Evolutionary conservation across 2,888 invertebrate species (phyloP), one percentile per base, ranked within the genome.

Genomic region (Cephus sareptanus): DNA sequence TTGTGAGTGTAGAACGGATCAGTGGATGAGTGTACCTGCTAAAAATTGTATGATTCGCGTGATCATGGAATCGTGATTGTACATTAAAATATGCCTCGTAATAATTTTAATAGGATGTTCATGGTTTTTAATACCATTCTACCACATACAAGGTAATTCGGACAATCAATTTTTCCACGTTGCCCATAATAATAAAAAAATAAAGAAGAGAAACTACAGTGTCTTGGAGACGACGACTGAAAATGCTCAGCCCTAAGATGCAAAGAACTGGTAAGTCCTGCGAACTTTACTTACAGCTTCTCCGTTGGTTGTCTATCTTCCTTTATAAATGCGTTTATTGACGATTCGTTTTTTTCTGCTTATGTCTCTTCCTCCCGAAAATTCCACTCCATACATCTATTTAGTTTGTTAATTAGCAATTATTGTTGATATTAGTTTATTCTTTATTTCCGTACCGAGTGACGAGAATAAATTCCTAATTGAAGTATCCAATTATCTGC

Each of bases 161-260:
- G 79, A 80, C 80, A 81, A 81, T 81, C 81, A 80, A 80, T 79
- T 73, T 71, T 71, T 76, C 70, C 71, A 70, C 70, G 37, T 30
- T 34, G 75, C 40, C 23, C 71, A 31, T 34, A 31, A 33, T 34
- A 75, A 35, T 35, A 3, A 12, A 77, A 76, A 75, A 35, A 37
- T 4, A 15, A 37, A 40, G 15, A 40, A 40, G 15, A 40, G 15
- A 15, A 40, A 40, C 40, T 40, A 40, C 40, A 4, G 40, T 40
- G 40, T 40, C 6, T 40, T 40, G 40, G 40, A 40, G 15, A 40
- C 69, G 76, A 71, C 76, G 68, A 74, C 35, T 69, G 75, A 85
- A 81, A 83, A 96, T 96, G 96, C 92, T 96, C 88, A 96, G 96
- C 89, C 96, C 96, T 35, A 96, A 96, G 92, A 97, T 97, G 94